Evolutionary conservation across 1,140 invertebrate genomes (phyloP), one percentile per base, ranked within the genome.

Genomic region (Sycophaga agraensis): DNA sequence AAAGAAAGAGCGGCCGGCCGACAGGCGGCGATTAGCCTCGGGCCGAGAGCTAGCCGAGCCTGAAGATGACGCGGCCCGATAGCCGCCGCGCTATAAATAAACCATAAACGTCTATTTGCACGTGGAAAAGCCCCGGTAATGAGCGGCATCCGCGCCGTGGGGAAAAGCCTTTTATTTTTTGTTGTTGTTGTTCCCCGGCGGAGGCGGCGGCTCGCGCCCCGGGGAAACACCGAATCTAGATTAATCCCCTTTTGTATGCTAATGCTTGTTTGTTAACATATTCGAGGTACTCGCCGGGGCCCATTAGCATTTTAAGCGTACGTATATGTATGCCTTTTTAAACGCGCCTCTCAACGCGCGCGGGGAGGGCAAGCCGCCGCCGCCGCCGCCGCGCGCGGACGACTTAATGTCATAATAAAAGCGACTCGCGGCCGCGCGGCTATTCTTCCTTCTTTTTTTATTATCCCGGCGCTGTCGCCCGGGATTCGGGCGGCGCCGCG

Each of bases 101-200:
- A 63, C 16, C 54, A 51, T 57, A 63, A 58, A 45, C 62, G 56
- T 64, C 56, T 64, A 49, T 64, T 64, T 64, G 50, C 62, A 54
- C 62, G 50, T 51, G 60, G 60, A 62, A 62, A 62, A 62, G 45
- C 43, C 17, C 39, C 24, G 8, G 28, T 62, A 62, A 62, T 56
- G 45, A 56, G 60, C 43, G 59, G 42, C 49, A 54, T 61, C 59
- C 59, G 49, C 43, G 34, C 16, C 14, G 19, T 6, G 53, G 28
- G 39, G 50, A 60, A 60, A 60, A 60, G n/a, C 7, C 22, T 14
- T 39, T 26, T 24, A n/a, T n/a, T n/a, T n/a, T n/a, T n/a, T n/a
- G n/a, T n/a, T n/a, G n/a, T n/a, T n/a, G n/a, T n/a, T n/a, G n/a
- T n/a, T n/a, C n/a, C n/a, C n/a, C n/a, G n/a, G n/a, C n/a, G 5